Base-by-base conservation (phyloP, 1,140 invertebrate species). In the Tetragnatha versicolor region DNA sequence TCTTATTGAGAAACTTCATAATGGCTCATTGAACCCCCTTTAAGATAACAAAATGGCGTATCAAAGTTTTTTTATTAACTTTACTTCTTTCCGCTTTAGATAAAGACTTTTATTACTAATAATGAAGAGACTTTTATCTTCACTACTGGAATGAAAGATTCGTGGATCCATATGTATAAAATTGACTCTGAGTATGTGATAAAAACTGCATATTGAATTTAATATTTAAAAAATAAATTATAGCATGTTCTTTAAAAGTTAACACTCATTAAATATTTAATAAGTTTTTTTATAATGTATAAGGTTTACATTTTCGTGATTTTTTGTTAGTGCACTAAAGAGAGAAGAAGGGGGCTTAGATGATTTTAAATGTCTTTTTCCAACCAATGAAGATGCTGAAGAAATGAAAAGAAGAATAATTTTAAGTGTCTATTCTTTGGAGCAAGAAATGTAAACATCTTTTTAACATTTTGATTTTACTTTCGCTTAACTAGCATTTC, bases 91-190 rank as follows among this genome's bases (percentile, higher is more conserved):
- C n/a, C n/a, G n/a, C n/a, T 63, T 35, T 22, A 75, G 70, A 63
- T 75, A 47, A 47, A 49, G 47, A 33, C 7, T 5, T 3, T 63
- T 22, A 6, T 51, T n/a, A 10, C 58, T 45, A 63, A 63, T 37
- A 9, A 51, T 25, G 37, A 75, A 5, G 25, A 60, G 22, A 75
- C 37, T 12, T 63, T 75, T 63, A 20, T 75, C 47, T 75, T 75
- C 49, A 61, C 70, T 49, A 42, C 70, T 60, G 70, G 70, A 31
- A 35, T 37, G 1, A 25, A 47, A 29, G 70, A 75, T 63, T 75
- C 70, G 61, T 75, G 55, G 55, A 63, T 75, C 17, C 63, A 47
- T 75, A 47, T 49, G 55, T 63, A 75, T 75, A 58, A 75, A 75
- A 63, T 75, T 33, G 37, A 75, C 37, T 14, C 17, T 17, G 25